These are phyloP conservation scores for Plodia interpunctella DNA, from an alignment of 1,140 invertebrate species.

Conservation along the genomic window DNA sequence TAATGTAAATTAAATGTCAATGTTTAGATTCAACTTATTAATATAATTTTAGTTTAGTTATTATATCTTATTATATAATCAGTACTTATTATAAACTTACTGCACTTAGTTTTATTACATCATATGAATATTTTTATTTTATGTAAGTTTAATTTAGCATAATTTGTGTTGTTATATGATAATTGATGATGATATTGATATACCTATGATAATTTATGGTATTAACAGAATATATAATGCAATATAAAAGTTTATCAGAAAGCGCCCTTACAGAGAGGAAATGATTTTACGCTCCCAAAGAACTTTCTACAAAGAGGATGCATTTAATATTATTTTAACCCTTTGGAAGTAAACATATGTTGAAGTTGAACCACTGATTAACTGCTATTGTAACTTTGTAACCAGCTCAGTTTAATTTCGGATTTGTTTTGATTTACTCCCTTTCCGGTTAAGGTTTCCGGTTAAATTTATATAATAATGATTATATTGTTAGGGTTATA, in stretches of 20 bases:
- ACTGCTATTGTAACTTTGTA: constrained; percentile 32
- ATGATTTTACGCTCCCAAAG: constrained; percentile 64
- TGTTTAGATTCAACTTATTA: too few species aligned
- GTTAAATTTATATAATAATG: constrained; percentile 14
- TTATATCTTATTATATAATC: too few species aligned
- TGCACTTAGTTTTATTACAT: too few species aligned
- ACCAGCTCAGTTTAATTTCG: constrained; percentile 59
- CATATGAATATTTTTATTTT: too few species aligned
- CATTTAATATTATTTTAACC: constrained; percentile 73
- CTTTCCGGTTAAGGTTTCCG: constrained; percentile 43
- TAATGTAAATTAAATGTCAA: too few species aligned
- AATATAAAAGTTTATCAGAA: background rate
- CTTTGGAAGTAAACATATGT: constrained; percentile 60
- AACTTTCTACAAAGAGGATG: constrained; percentile 55
- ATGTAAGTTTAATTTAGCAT: too few species aligned
- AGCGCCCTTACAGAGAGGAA: constrained; percentile 44
- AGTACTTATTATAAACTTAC: too few species aligned
- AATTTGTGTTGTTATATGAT: too few species aligned
- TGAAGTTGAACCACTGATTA: constrained; percentile 47
- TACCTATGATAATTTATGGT: too few species aligned
- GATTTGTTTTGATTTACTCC: constrained; percentile 66
- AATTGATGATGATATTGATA: too few species aligned
- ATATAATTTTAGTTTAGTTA: too few species aligned
- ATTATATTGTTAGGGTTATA: constrained; percentile 32
- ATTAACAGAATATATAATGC: too few species aligned